phyloP scores from a whole-genome alignment of 2,113 vertebrate species.

The Coracopsis vasa region DNA sequence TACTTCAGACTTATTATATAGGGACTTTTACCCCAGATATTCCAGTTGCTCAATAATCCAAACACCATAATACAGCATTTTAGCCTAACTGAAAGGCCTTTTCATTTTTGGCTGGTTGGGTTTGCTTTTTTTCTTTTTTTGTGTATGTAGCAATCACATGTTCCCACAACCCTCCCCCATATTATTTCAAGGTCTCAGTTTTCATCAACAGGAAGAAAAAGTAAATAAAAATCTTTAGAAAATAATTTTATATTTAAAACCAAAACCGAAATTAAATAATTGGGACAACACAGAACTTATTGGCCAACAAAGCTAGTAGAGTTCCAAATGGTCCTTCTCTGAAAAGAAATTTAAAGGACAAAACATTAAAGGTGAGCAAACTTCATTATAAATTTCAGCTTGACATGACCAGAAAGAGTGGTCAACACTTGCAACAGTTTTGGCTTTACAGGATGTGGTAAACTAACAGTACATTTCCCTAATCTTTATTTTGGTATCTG shows the following conservation, averaged over 20 bases:
- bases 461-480: background rate
- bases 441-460: background rate
- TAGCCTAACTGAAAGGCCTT: background rate
- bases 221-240: background rate
- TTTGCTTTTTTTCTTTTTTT: background rate
- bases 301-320: background rate
- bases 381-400: background rate
- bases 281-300: background rate
- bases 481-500: background rate
- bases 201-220: background rate
- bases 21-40: background rate
- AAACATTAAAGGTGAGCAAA: background rate
- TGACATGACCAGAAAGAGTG: background rate
- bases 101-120: background rate
- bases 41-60: background rate
- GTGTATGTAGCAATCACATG: background rate
- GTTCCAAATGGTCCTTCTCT: background rate
- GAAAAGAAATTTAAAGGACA: background rate
- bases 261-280: background rate
- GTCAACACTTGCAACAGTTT: background rate
- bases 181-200: background rate
- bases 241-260: background rate
- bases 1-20: background rate
- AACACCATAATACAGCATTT: background rate
- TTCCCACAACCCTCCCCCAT: accelerated